Percentiles rank a stretch among this genome's conserved stretches.
These are phyloP conservation scores for Mythimna vitellina DNA, from an alignment of 2,888 invertebrate genomes.

Conservation along the genomic window DNA sequence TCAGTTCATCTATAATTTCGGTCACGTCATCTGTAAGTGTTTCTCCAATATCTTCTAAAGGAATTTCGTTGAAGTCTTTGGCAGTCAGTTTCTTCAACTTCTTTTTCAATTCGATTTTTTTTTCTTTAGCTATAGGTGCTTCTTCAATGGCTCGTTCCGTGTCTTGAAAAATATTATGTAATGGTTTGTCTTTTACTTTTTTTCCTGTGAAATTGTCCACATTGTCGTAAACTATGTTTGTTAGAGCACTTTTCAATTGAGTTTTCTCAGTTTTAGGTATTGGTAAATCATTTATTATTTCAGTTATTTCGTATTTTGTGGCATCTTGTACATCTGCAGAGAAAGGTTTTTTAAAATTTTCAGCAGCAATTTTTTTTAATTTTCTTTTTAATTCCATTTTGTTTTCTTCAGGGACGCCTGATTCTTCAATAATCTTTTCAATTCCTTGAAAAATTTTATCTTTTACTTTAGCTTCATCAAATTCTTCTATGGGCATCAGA, in stretches of 20 bases:
- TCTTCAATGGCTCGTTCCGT: neutral
- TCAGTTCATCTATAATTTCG: slow-evolving; percentile 25
- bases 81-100: slow-evolving; percentile 7
- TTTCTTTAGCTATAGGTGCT: neutral
- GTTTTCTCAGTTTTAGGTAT: neutral
- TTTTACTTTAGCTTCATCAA: neutral
- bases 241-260: neutral
- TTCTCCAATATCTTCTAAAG: neutral
- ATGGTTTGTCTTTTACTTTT: neutral
- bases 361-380: neutral
- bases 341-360: neutral
- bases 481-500: neutral
- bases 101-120: neutral
- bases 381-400: neutral
- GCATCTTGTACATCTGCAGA: neutral
- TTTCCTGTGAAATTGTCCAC: neutral
- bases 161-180: neutral
- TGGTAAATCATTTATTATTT: neutral
- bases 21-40: slow-evolving; percentile 30
- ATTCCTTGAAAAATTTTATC: neutral
- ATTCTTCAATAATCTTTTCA: neutral
- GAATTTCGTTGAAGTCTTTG: neutral
- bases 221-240: neutral
- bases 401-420: neutral
- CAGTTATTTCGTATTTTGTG: neutral